Percentiles rank a stretch among this genome's conserved stretches.
These are phyloP conservation scores for Sebastes matsubarae DNA, from an alignment of 2,797 vertebrate genomes.

Conservation along the genomic window DNA sequence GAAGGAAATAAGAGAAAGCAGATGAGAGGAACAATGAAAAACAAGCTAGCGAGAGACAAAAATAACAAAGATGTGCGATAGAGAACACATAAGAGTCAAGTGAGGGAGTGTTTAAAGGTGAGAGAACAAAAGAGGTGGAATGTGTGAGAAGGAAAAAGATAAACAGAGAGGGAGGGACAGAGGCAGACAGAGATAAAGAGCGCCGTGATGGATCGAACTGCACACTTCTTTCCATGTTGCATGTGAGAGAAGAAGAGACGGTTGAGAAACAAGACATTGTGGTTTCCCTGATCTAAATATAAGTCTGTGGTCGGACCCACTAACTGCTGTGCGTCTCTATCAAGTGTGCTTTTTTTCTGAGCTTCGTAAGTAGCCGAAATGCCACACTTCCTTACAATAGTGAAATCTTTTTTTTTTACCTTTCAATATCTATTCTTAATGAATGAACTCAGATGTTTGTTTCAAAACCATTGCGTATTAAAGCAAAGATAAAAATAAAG, in stretches of 20 bases:
- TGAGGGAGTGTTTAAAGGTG: slow-evolving; percentile 43
- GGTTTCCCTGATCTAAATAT: slow-evolving; percentile 84
- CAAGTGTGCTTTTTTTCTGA: slow-evolving; percentile 6
- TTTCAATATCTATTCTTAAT: not conserved
- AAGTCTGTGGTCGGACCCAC: slow-evolving; percentile 69
- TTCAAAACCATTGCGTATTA: not conserved
- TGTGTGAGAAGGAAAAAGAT: slow-evolving; percentile 41
- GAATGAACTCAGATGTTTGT: not conserved
- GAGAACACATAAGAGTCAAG: slow-evolving; percentile 27
- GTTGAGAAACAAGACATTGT: slow-evolving; percentile 75
- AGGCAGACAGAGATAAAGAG: slow-evolving; percentile 34
- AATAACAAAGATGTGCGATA: slow-evolving; percentile 37
- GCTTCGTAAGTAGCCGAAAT: slow-evolving; percentile 25
- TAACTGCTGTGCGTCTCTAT: slow-evolving; percentile 66
- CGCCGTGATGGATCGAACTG: slow-evolving; percentile 44
- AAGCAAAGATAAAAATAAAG: not conserved
- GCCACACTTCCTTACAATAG: slow-evolving; percentile 3
- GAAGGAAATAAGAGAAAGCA: slow-evolving; percentile 43
- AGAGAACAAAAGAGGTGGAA: slow-evolving; percentile 54
- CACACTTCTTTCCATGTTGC: slow-evolving; percentile 65
- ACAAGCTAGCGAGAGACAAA: slow-evolving; percentile 1
- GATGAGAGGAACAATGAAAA: slow-evolving; percentile 29
- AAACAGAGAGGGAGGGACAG: slow-evolving; percentile 38
- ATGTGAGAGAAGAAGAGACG: slow-evolving; percentile 61
- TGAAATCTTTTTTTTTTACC: not conserved